These are phyloP conservation scores for Rhyzopertha dominica DNA, from an alignment of 1,140 invertebrate genomes.

Conservation along the genomic window DNA sequence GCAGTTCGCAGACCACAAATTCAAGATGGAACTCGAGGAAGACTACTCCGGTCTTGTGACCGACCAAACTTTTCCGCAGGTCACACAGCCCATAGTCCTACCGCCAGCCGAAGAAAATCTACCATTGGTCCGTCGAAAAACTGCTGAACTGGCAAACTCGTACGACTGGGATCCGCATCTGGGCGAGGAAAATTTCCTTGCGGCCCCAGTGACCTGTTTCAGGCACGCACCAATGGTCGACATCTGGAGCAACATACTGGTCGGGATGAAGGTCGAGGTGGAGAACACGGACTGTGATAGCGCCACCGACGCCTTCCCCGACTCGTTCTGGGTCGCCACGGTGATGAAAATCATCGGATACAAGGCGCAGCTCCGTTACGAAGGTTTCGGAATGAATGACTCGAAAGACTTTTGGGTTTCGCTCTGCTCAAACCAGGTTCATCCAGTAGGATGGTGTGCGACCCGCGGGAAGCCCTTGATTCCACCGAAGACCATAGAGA, in stretches of 20 bases:
- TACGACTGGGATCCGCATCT: constrained; percentile 81
- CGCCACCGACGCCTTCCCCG: constrained; percentile 67
- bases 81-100: constrained; percentile 25
- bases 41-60: constrained; percentile 44
- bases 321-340: constrained; percentile 93
- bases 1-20: constrained; percentile 41
- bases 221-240: constrained; percentile 87
- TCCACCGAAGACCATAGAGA: constrained; percentile 83
- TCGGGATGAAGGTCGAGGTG: constrained; percentile 94
- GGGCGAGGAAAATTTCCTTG: constrained; percentile 68
- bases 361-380: constrained; percentile 87
- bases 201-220: constrained; percentile 85
- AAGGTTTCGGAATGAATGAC: constrained; percentile 84
- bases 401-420: constrained; percentile 95
- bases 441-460: constrained; percentile 96
- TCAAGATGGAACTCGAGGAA: constrained; percentile 41
- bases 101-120: constrained; percentile 47
- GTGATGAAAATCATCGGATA: constrained; percentile 88
- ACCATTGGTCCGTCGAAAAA: constrained; percentile 49
- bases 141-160: constrained; percentile 60
- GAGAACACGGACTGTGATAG: constrained; percentile 86
- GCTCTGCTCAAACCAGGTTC: constrained; percentile 85
- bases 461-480: constrained; percentile 90
- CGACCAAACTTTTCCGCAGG: constrained; percentile 48
- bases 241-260: constrained; percentile 88